Conservation (phyloP, 2,888 invertebrate genomes). For the Cepaea hortensis region DNA sequence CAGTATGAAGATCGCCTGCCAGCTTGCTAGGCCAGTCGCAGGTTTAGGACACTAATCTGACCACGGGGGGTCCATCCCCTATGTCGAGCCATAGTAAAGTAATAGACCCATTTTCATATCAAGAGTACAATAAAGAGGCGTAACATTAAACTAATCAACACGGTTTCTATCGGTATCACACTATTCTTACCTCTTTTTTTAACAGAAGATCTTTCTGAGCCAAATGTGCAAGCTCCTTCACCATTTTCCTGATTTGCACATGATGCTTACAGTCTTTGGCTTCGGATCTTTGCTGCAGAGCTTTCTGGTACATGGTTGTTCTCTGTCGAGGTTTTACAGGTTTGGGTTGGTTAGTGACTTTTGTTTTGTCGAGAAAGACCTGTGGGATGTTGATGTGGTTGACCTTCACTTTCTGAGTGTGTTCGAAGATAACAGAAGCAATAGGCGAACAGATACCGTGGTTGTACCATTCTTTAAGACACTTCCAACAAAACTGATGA, state of each 20-base stretch:
- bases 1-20: too few species aligned
- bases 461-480: background rate
- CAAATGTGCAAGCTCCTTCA: background rate
- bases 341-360: background rate
- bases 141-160: too few species aligned
- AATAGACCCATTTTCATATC: too few species aligned
- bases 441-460: background rate
- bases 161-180: too few species aligned
- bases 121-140: too few species aligned
- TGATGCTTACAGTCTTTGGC: background rate
- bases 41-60: too few species aligned
- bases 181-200: conserved; percentile 8
- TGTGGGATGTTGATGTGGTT: background rate
- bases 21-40: too few species aligned
- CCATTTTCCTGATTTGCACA: background rate
- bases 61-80: too few species aligned
- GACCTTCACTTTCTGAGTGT: background rate
- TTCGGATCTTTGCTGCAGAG: background rate
- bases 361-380: background rate
- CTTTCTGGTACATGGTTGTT: conserved; percentile 5
- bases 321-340: background rate
- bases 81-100: too few species aligned
- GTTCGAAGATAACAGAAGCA: background rate
- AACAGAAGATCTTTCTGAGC: background rate
- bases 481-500: conserved; percentile 20